Base-by-base conservation (phyloP, 2,797 vertebrate species). In the Argentina silus region DNA sequence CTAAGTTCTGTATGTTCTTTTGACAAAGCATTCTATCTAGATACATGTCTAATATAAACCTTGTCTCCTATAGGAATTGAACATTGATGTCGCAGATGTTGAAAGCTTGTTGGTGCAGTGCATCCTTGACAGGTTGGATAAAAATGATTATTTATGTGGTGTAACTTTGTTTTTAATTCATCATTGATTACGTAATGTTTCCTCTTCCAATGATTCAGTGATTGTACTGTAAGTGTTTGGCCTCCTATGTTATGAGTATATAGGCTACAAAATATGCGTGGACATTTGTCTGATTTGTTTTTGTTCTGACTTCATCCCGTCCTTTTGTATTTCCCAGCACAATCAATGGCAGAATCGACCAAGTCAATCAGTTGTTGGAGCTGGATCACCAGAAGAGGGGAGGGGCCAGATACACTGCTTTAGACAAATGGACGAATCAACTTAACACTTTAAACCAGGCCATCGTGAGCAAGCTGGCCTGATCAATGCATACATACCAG, bases 371-470 rank as follows among this genome's bases (percentile, higher is more conserved):
- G 81, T 96, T 99, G 69, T 95, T 99, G 88, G 98, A 99, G 93
- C 93, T 99, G 90, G 97, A 99, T 91, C 98, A 99, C 91, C 98
- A 99, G 95, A 99, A 99, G 92, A 95, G 98, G 91, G 97, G 97
- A 48, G 98, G 98, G 65, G 97, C 98, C 82, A 96, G 97, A 85
- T 99, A 99, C 92, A 97, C 96, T 86, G 97, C 97, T 3, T 94
- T 99, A 95, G 98, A 99, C 94, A 99, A 99, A 98, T 99, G 98
- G 98, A 99, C 97, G 93, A 99, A 98, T 93, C 95, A 96, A 83
- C 94, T 96, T 85, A 96, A 96, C 90, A 95, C 95, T 87, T 94
- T 96, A 88, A 95, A 96, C 91, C 95, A 96, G 91, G 95, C 95
- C 80, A 94, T 96, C 90, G 95, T 96, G 91, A 95, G 95, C 91